Conservation (phyloP, 2,797 vertebrate species). For the Stomatorhinus walkeri region DNA sequence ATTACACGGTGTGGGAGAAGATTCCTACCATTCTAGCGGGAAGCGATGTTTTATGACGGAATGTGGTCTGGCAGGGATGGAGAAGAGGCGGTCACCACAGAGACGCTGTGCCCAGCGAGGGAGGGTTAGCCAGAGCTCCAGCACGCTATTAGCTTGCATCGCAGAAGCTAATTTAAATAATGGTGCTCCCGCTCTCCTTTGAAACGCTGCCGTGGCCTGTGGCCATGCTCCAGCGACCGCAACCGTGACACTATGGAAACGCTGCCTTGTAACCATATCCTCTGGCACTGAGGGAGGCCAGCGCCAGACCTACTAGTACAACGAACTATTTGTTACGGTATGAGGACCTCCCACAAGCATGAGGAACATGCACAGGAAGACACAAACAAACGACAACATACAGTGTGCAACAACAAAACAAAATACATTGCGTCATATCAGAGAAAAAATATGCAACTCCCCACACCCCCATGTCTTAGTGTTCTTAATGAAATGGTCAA, state of each 20-base stretch:
- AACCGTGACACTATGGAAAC: not conserved
- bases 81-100: not conserved
- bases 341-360: not conserved
- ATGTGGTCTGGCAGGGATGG: not conserved
- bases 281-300: not conserved
- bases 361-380: not conserved
- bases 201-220: not conserved
- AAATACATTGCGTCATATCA: not conserved
- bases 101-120: not conserved
- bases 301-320: not conserved
- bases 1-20: slow-evolving; percentile 6
- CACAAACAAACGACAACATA: not conserved
- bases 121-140: not conserved
- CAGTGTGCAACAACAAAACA: not conserved
- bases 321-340: not conserved
- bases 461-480: not conserved
- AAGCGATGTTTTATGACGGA: not conserved
- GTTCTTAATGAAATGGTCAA: slow-evolving; percentile 3
- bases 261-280: slow-evolving; percentile 4
- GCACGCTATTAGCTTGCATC: not conserved
- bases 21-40: slow-evolving; percentile 6
- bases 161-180: not conserved
- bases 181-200: not conserved
- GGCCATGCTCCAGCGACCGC: not conserved
- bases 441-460: not conserved